Percentiles rank a stretch among this genome's conserved stretches.
Evolutionary conservation across 2,888 invertebrate genomes (phyloP).

Genomic region (Marasmarcha lunaedactyla): DNA sequence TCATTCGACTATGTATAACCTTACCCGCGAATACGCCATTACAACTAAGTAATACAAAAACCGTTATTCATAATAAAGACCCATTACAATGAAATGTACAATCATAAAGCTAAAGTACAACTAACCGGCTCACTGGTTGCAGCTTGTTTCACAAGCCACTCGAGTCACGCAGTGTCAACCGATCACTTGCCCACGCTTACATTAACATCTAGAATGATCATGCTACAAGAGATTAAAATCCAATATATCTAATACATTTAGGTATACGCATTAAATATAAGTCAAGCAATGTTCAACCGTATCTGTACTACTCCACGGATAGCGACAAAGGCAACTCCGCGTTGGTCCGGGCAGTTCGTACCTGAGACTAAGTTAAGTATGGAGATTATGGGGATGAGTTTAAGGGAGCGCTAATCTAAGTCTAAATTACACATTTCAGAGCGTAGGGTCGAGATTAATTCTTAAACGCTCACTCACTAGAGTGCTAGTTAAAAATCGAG

Average conservation of each 20-base stretch:
- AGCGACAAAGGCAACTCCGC: too few species aligned
- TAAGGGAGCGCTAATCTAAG: neutral
- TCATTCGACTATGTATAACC: conserved; percentile 11
- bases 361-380: conserved; percentile 30
- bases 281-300: too few species aligned
- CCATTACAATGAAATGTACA: conserved; percentile 67
- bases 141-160: conserved; percentile 12
- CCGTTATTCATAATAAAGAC: conserved; percentile 24
- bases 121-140: conserved; percentile 29
- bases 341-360: conserved; percentile 2
- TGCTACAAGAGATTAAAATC: conserved; percentile 8
- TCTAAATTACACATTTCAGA: conserved; percentile 63
- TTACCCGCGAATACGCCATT: neutral
- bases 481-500: conserved; percentile 57
- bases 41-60: conserved; percentile 4
- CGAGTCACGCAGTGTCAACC: neutral
- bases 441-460: conserved; percentile 43
- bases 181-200: neutral
- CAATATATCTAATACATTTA: too few species aligned
- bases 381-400: conserved; percentile 20
- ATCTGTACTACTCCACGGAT: too few species aligned
- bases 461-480: conserved; percentile 29
- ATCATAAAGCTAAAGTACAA: conserved; percentile 36
- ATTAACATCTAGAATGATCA: conserved; percentile 3
- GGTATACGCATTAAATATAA: conserved; percentile 27